These are phyloP conservation scores for Dallia pectoralis DNA, from an alignment of 2,797 vertebrate species.

Conservation along the genomic window DNA sequence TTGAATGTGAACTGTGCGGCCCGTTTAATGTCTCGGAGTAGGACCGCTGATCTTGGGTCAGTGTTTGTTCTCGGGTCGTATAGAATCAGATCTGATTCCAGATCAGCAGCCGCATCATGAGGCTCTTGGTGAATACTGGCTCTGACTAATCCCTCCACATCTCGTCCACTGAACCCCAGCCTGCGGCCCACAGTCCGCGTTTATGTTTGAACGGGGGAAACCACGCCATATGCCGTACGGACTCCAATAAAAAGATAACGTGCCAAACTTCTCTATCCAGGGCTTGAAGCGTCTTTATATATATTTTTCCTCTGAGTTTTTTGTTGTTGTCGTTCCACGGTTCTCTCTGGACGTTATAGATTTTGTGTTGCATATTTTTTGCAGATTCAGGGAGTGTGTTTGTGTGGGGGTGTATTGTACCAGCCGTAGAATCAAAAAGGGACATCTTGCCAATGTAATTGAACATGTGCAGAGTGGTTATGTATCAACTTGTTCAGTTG, in stretches of 20 bases:
- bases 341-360: slow-evolving; percentile 16
- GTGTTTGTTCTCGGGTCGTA: neutral
- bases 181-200: neutral
- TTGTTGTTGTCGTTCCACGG: slow-evolving; percentile 11
- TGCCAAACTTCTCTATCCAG: slow-evolving; percentile 67
- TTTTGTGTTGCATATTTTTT: slow-evolving; percentile 22
- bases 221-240: slow-evolving; percentile 27
- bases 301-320: slow-evolving; percentile 14
- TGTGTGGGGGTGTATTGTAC: slow-evolving; percentile 12
- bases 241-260: slow-evolving; percentile 51
- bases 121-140: neutral
- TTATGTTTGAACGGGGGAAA: neutral
- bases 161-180: slow-evolving; percentile 20
- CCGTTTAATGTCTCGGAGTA: neutral
- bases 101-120: neutral
- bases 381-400: slow-evolving; percentile 37
- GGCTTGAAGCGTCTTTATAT: slow-evolving; percentile 36
- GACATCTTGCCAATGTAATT: slow-evolving; percentile 33
- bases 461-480: slow-evolving; percentile 14
- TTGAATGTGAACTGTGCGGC: slow-evolving; percentile 35
- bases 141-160: slow-evolving; percentile 25
- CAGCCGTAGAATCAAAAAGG: slow-evolving; percentile 59
- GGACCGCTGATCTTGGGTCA: neutral
- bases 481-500: slow-evolving; percentile 8
- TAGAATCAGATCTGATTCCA: neutral